These are phyloP conservation scores for Pyrocoelia pectoralis DNA, from an alignment of 2,888 invertebrate genomes.

Conservation along the genomic window DNA sequence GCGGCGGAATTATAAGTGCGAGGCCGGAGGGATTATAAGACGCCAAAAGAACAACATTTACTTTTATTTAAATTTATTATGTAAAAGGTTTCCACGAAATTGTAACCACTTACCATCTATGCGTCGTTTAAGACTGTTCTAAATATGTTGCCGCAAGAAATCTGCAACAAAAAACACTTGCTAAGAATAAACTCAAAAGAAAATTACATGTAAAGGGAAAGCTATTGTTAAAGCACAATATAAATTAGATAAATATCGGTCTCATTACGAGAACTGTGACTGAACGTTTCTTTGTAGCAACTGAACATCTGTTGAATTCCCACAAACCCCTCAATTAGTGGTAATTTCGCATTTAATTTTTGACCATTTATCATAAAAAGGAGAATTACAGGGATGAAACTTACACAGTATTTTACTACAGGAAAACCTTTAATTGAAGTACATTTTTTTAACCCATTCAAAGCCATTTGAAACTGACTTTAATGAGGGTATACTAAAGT, in stretches of 20 bases:
- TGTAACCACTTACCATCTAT: too few species aligned
- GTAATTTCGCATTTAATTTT: conserved; percentile 22
- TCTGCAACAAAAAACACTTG: background rate
- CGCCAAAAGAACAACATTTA: too few species aligned
- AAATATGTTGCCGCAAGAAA: too few species aligned
- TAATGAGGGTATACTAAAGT: too few species aligned
- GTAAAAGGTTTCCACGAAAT: too few species aligned
- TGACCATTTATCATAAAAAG: conserved; percentile 16
- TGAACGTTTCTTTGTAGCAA: conserved; percentile 24
- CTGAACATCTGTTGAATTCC: conserved; percentile 27
- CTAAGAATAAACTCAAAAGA: background rate
- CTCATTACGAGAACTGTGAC: conserved; percentile 27
- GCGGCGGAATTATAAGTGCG: too few species aligned
- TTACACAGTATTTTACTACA: background rate
- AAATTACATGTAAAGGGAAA: background rate
- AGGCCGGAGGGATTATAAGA: too few species aligned
- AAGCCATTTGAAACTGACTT: too few species aligned
- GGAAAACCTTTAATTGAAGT: background rate
- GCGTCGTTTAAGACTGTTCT: too few species aligned
- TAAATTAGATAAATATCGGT: conserved; percentile 17
- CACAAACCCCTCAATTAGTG: conserved; percentile 23
- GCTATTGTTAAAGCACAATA: conserved; percentile 1
- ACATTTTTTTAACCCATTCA: too few species aligned
- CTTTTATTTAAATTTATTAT: too few species aligned
- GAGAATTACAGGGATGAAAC: background rate